These are phyloP conservation scores for Ceuthmochares aereus DNA, from an alignment of 2,113 vertebrate species.

Conservation along the genomic window DNA sequence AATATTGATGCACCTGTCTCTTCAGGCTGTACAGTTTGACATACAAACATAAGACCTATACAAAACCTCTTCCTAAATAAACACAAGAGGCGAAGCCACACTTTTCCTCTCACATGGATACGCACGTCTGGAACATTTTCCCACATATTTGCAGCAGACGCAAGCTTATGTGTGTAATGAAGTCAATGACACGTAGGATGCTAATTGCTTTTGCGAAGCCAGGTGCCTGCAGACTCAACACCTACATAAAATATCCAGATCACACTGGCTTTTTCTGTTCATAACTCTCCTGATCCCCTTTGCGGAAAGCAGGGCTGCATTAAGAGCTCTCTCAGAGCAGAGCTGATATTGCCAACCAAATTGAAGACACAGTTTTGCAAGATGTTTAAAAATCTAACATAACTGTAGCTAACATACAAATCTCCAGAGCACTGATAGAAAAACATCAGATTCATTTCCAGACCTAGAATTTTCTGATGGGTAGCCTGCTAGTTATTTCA, in stretches of 20 bases:
- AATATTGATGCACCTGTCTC: neutral
- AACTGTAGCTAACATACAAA: neutral
- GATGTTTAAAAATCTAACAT: slow-evolving; percentile 23
- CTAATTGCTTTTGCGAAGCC: slow-evolving; percentile 22
- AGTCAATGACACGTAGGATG: neutral
- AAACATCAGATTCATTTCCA: neutral
- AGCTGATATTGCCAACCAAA: neutral
- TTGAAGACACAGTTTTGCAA: neutral
- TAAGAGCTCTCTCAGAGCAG: slow-evolving; percentile 1
- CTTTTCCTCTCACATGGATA: neutral
- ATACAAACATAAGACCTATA: neutral
- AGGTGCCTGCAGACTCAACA: neutral
- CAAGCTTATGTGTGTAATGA: neutral
- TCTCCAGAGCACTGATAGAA: neutral
- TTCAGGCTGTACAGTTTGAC: neutral
- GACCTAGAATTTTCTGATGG: neutral
- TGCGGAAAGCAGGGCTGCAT: neutral
- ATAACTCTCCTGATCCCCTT: neutral
- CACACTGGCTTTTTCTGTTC: neutral
- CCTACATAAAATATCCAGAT: neutral
- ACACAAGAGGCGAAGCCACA: neutral
- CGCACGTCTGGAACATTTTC: neutral
- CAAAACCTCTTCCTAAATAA: neutral
- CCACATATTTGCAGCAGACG: neutral
- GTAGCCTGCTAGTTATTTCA: neutral